phyloP scores from a whole-genome alignment of 2,797 vertebrate genomes.

The Diglossa cyanea region DNA sequence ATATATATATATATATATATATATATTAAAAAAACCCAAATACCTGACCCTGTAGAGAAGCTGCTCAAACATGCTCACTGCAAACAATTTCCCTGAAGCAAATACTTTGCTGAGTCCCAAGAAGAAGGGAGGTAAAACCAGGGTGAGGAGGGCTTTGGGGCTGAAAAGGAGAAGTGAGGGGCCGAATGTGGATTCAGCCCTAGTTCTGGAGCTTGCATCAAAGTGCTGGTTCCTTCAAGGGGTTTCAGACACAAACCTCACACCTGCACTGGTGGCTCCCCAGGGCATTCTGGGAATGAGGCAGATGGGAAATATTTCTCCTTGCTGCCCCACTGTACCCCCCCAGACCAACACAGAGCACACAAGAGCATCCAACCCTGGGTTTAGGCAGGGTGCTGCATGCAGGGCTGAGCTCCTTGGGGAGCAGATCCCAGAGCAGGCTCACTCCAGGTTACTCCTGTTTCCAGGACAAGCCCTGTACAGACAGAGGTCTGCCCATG shows the following conservation, averaged over 20 bases:
- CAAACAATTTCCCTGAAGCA: background rate
- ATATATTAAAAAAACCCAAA: background rate
- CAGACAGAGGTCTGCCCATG: rapidly evolving
- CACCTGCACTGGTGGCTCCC: background rate
- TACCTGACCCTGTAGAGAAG: background rate
- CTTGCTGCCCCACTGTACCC: background rate
- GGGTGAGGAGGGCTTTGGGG: background rate
- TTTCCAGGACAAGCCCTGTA: background rate
- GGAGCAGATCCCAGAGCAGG: background rate
- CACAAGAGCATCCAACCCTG: background rate
- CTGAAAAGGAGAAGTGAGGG: background rate
- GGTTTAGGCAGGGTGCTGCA: background rate
- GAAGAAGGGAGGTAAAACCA: background rate
- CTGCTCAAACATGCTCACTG: background rate
- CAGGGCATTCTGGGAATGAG: background rate
- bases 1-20: background rate
- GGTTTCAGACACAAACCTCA: background rate
- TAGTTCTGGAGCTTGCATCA: background rate
- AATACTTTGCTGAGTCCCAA: background rate
- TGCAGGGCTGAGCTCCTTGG: background rate
- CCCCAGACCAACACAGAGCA: background rate
- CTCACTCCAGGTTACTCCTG: background rate
- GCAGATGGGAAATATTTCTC: background rate
- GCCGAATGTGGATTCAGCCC: background rate
- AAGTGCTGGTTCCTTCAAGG: background rate